Evolutionary conservation across 2,888 invertebrate genomes (phyloP).

Genomic region (Scaptomyza polygonia): DNA sequence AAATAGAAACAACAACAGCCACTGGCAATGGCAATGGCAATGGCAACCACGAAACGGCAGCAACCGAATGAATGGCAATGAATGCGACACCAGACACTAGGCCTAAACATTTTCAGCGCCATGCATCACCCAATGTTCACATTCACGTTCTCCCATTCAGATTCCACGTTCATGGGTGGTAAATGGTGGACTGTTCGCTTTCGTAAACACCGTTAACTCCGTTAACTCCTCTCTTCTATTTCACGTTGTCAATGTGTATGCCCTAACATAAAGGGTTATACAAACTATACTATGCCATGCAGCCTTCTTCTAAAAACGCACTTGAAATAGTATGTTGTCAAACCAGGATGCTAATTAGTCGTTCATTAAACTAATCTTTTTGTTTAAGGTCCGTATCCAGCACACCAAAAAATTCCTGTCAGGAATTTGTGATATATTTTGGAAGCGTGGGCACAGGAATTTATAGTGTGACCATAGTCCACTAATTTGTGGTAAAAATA

Average conservation of each 20-base stretch:
- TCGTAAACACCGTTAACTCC: slow-evolving; percentile 9
- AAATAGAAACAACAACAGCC: slow-evolving; percentile 10
- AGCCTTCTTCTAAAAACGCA: background rate
- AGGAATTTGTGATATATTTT: no score
- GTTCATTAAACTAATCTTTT: no score
- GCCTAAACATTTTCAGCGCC: slow-evolving; percentile 72
- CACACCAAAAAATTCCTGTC: no score
- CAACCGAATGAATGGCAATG: slow-evolving; percentile 75
- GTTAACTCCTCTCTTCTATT: background rate
- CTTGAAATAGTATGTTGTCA: background rate
- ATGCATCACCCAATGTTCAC: slow-evolving; percentile 62
- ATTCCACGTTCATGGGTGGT: slow-evolving; percentile 73
- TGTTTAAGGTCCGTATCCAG: no score
- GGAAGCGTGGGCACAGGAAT: no score
- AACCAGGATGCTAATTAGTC: background rate
- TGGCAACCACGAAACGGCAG: slow-evolving; percentile 66
- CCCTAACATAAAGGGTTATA: slow-evolving; percentile 27
- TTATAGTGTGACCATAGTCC: no score
- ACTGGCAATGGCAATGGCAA: slow-evolving; percentile 38
- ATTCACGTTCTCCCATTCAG: slow-evolving; percentile 34
- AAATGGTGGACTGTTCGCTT: slow-evolving; percentile 69
- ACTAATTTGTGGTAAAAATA: no score
- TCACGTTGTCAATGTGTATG: slow-evolving; percentile 34
- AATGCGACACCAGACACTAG: slow-evolving; percentile 75
- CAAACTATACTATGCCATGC: slow-evolving; percentile 6